Conservation (phyloP, 2,888 invertebrate genomes). For the Drosophila leonis region DNA sequence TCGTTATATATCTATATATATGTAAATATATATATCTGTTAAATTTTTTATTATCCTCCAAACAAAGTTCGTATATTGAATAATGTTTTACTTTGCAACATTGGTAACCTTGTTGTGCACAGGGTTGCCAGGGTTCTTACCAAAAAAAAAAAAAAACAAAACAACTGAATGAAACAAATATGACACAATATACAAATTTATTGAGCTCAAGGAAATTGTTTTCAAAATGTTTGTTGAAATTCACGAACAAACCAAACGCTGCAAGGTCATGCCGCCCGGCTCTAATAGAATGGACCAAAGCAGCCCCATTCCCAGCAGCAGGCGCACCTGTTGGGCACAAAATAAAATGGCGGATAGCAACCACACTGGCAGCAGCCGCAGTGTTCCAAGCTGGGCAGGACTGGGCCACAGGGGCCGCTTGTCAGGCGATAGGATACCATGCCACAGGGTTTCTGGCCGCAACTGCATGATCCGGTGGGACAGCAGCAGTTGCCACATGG, state of each 20-base stretch:
- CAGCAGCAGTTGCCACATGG: slow-evolving; percentile 61
- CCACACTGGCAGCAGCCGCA: slow-evolving; percentile 45
- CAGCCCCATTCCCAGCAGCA: slow-evolving; percentile 69
- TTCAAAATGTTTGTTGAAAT: slow-evolving; percentile 35
- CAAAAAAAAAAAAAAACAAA: not conserved
- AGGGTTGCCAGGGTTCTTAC: not conserved
- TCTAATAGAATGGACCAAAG: slow-evolving; percentile 68
- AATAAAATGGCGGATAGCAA: slow-evolving; percentile 65
- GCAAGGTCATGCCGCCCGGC: not conserved
- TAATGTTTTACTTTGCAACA: slow-evolving; percentile 51
- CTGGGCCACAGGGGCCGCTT: slow-evolving; percentile 65
- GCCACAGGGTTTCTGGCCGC: slow-evolving; percentile 63
- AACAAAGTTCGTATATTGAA: slow-evolving; percentile 51
- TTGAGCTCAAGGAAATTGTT: slow-evolving; percentile 53
- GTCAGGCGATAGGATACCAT: slow-evolving; percentile 62
- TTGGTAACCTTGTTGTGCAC: slow-evolving; percentile 36
- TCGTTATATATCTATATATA: not conserved
- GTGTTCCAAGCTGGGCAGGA: slow-evolving; percentile 57
- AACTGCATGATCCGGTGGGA: slow-evolving; percentile 45
- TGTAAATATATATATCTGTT: not conserved
- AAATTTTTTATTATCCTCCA: not conserved
- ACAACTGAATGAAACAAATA: not conserved
- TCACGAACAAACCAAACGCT: slow-evolving; percentile 7
- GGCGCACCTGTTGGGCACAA: slow-evolving; percentile 53
- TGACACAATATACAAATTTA: slow-evolving; percentile 62